These are phyloP conservation scores for Notiomystis cincta DNA, from an alignment of 2,113 vertebrate genomes.

Conservation along the genomic window DNA sequence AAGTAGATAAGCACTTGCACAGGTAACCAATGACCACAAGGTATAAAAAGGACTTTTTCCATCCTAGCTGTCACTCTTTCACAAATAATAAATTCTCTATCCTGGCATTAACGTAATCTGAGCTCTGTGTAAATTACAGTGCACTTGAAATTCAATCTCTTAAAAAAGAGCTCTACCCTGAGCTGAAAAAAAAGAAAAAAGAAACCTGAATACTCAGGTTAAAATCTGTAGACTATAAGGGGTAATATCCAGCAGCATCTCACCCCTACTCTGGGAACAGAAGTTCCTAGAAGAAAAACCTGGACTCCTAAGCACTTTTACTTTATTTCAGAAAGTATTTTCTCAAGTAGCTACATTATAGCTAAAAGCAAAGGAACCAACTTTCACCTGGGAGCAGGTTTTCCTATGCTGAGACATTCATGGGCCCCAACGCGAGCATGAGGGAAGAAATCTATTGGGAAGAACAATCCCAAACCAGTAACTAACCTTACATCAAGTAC, in stretches of 20 bases:
- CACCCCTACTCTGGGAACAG: background rate
- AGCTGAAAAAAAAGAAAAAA: background rate
- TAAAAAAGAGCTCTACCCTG: background rate
- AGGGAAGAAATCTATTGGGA: background rate
- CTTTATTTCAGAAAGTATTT: background rate
- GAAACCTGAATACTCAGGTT: background rate
- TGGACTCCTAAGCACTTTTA: background rate
- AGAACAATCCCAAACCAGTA: background rate
- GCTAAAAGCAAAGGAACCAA: background rate
- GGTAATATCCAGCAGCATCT: background rate
- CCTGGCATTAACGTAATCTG: background rate
- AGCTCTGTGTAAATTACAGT: background rate
- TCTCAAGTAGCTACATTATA: background rate
- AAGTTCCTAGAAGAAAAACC: background rate
- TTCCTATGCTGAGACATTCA: background rate
- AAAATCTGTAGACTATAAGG: background rate
- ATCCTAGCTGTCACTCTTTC: background rate
- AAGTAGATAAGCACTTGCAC: background rate
- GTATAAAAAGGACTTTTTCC: background rate
- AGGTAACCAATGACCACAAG: background rate
- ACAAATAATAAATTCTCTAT: background rate
- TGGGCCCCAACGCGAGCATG: fast-evolving
- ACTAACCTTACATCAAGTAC: background rate
- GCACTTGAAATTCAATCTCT: background rate
- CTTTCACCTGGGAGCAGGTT: background rate